Evolutionary conservation across 1,140 invertebrate species (phyloP), one percentile per base, ranked within the genome.

Genomic region (Pseudomyrmex sp.): DNA sequence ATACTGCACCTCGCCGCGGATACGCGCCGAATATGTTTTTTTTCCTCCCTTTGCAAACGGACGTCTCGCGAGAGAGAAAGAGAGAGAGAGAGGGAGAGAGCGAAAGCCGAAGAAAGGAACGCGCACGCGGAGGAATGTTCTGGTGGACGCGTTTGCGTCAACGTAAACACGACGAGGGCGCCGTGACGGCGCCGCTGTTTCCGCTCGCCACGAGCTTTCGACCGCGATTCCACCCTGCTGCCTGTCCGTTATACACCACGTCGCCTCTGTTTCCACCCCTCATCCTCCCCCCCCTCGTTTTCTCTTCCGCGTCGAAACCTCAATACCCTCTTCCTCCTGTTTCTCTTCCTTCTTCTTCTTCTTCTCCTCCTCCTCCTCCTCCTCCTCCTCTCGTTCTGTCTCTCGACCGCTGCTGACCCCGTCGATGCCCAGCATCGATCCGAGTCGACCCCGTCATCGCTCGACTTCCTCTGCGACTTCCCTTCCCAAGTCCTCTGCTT

Each of bases 41-140:
- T 35, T 35, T 7, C 1, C 35, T 35, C 35, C 35, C 35, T 35
- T 35, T 35, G 35, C 35, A 35, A 35, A 35, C 35, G 5, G 26
- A 2, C 26, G 26, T 26, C 3, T 35, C 5, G 26, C 26, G 26
- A 35, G 26, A 35, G 4, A 35, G 26, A 35, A 35, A 63, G 82
- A 82, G 76, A 76, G 86, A 85, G 58, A 85, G 85, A 85, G 58
- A 85, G 61, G 83, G 69, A 44, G 48, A 85, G 69, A 84, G 65
- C 52, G 73, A 83, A 76, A 70, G 73, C 26, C 26, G 26, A 26
- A 26, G 26, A 26, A 26, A 88, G 66, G 54, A 63, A 85, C 62
- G 75, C 69, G 52, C 84, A 84, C 84, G 85, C 90, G 91, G 85
- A 91, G 90, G 87, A 91, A 90, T 89, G 82, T 88, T 86, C 84